Evolutionary conservation across 2,888 invertebrate genomes (phyloP), one percentile per base, ranked within the genome.

Genomic region (Listrodromus nycthemerus): DNA sequence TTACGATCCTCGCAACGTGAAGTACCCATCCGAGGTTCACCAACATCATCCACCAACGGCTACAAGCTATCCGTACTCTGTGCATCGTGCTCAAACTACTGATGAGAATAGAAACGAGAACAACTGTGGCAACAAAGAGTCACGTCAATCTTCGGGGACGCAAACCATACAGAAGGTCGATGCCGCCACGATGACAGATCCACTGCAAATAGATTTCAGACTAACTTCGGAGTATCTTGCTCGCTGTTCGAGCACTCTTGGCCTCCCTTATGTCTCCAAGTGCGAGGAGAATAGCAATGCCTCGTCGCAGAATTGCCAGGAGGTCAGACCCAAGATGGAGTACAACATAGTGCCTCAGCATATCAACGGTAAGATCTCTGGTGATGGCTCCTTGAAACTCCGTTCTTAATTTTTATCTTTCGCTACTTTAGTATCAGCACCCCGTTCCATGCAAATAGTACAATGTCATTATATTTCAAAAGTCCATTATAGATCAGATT

Each of bases 171-270:
- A 92, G 24, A 93, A 93, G 86, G 92, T 93, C 6, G 93, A 93
- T 73, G 93, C 91, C 1, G 92, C 93, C 0, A 93, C 93, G 6
- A 93, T 93, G 93, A 93, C 93, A 5, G 93, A 93, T 88, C 93
- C 93, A 0, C 80, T 93, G 69, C 91, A 91, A 75, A 93, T 93
- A 75, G 93, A 93, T 83, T 93, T 93, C 73, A 90, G 90, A 86
- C 85, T 92, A 21, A 93, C 93, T 4, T 92, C 93, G 0, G 93
- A 93, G 79, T 93, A 93, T 77, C 87, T 93, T 69, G 92, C 92
- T 6, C 89, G 92, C 21, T 93, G 92, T 79, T 93, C 92, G 3
- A 92, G 87, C 83, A 90, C 90, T 2, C 86, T 93, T 48, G 92
- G 92, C 19, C 86, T 92, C 71, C 93, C 93, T 16, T 92, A 92